Evolutionary conservation across 2,888 invertebrate species (phyloP).

Genomic region (Nemotelus pantherinus): DNA sequence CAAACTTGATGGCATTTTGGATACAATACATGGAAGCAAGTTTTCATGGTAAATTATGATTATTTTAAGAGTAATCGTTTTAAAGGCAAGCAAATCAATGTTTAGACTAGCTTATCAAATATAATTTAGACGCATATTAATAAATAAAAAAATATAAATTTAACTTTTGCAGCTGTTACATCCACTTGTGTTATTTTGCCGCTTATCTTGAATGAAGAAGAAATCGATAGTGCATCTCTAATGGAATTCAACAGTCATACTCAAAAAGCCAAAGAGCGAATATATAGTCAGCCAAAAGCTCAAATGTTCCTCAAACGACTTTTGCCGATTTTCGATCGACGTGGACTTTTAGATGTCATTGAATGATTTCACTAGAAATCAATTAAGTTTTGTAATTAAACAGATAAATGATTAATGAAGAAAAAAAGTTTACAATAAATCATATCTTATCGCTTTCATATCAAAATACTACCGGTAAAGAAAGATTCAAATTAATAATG

Average conservation of each 20-base stretch:
- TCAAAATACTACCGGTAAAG: no score
- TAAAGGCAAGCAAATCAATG: no score
- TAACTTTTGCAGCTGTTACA: conserved; percentile 56
- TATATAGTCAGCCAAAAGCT: conserved; percentile 59
- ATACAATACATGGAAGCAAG: conserved; percentile 57
- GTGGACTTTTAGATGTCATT: conserved; percentile 58
- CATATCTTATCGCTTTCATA: no score
- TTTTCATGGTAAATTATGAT: conserved; percentile 48
- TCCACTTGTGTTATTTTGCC: conserved; percentile 60
- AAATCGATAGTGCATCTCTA: conserved; percentile 55
- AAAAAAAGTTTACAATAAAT: no score
- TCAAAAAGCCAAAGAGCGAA: conserved; percentile 57
- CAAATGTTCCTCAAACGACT: conserved; percentile 59
- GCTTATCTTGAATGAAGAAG: conserved; percentile 59
- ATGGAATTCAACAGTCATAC: conserved; percentile 61
- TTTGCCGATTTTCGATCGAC: conserved; percentile 60
- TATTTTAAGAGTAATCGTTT: background rate
- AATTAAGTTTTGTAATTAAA: no score
- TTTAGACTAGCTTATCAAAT: background rate
- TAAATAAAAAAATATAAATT: background rate
- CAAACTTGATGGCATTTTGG: conserved; percentile 58
- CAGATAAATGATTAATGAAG: no score
- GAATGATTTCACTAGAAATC: no score
- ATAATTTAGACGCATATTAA: background rate
- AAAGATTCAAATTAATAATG: no score